Evolutionary conservation across 2,888 invertebrate genomes (phyloP), one percentile per base, ranked within the genome.

Genomic region (Lasioglossum oenotherae): DNA sequence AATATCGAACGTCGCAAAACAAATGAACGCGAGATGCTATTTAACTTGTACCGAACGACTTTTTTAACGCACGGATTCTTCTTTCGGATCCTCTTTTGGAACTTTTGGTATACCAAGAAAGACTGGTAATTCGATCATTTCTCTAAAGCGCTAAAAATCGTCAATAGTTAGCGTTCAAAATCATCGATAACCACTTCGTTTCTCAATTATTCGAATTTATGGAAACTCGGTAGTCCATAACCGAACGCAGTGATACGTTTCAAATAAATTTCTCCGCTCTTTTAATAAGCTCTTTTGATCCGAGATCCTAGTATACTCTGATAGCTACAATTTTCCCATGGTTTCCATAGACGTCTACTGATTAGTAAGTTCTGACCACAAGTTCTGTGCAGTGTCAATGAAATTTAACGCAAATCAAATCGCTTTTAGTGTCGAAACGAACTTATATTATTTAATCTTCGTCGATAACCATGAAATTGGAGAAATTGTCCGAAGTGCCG

Each of bases 201-300:
- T 44, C 41, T 57, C 44, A 41, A 67, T 35, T 35, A 35, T 35
- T 35, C 35, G 35, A 35, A 35, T 46, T 74, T 73, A 49, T 72
- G 72, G 77, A 71, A 85, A 87, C 82, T 49, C 74, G 69, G 77
- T 82, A 72, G 82, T 78, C 19, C 41, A 49, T 46, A 41, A 49
- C 38, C 27, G 12, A 75, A 31, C 27, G 31, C 69, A 49, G 53
- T 69, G n/a, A 71, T 44, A 64, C 19, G 10, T 60, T 19, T 41
- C 38, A 74, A 64, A 46, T n/a, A 78, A 80, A 73, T 44, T 44
- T 6, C 23, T 74, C 49, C 14, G 41, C n/a, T 82, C 84, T 85
- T 72, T 89, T 89, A 91, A 87, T 89, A 91, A 92, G 91, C 92
- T 92, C 92, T 87, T 87, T 87, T 80, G 67, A 84, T 84, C 74